Conservation (phyloP, 2,113 vertebrate genomes). For the Rhinogobius similis region DNA sequence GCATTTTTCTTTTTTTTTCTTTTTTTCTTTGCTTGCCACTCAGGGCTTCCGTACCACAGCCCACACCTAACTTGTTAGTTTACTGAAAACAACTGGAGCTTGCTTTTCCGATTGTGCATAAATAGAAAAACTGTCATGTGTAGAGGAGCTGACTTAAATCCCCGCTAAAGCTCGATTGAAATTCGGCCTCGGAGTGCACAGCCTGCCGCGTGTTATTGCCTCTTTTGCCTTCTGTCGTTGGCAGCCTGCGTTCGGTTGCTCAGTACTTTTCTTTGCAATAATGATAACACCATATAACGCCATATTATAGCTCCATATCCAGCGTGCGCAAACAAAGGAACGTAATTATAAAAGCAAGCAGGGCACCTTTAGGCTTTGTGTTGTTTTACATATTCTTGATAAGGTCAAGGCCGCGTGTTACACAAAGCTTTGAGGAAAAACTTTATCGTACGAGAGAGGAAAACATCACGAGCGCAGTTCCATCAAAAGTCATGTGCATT, state of each 20-base stretch:
- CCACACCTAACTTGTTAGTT: constrained; percentile 4
- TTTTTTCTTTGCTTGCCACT: no score
- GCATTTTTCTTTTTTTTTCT: no score
- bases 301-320: constrained; percentile 29
- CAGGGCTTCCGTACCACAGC: no score
- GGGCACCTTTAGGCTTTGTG: not conserved
- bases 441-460: no score
- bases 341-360: constrained; percentile 16
- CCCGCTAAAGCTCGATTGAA: constrained; percentile 65
- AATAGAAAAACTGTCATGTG: constrained; percentile 47
- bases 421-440: no score
- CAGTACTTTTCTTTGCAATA: constrained; percentile 56
- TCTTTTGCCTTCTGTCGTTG: constrained; percentile 62
- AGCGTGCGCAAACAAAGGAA: constrained; percentile 20
- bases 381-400: not conserved
- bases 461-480: no score
- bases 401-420: no score
- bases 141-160: constrained; percentile 59
- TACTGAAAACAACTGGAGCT: constrained; percentile 57
- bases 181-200: constrained; percentile 55
- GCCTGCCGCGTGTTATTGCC: constrained; percentile 60
- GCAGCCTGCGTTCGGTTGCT: constrained; percentile 52
- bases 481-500: not conserved
- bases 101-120: constrained; percentile 51
- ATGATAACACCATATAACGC: constrained; percentile 54